phyloP scores from a whole-genome alignment of 2,888 invertebrate species.

The Thyatira batis region DNA sequence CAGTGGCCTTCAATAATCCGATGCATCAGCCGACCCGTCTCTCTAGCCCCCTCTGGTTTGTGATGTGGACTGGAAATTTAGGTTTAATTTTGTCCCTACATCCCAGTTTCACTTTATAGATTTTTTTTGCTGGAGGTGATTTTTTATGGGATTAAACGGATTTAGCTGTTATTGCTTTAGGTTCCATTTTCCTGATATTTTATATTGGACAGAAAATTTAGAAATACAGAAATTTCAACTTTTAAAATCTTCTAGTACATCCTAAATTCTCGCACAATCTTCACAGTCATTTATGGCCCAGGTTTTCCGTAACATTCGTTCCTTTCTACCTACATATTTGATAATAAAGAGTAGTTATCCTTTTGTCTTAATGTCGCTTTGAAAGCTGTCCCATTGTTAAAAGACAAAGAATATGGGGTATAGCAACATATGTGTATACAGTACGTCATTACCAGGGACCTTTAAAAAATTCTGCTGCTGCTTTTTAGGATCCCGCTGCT shows the following conservation, averaged over 20 bases:
- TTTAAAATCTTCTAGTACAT: no score
- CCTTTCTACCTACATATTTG: constrained; percentile 32
- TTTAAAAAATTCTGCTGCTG: not conserved
- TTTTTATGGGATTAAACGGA: not conserved
- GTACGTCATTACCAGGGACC: not conserved
- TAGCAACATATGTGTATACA: not conserved
- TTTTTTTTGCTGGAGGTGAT: not conserved
- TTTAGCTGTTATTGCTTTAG: no score
- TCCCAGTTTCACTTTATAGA: not conserved
- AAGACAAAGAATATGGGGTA: not conserved
- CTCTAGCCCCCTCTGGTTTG: not conserved
- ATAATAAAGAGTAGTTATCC: constrained; percentile 33
- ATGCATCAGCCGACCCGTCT: constrained; percentile 6
- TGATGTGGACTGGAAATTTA: not conserved
- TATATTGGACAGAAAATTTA: no score
- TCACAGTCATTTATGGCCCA: not conserved
- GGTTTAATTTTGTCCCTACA: not conserved
- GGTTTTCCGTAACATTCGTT: constrained; percentile 3
- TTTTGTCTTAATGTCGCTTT: constrained; percentile 9
- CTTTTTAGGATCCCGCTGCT: not conserved
- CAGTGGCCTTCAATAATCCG: constrained; percentile 15
- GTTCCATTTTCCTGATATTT: no score
- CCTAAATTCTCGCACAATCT: not conserved
- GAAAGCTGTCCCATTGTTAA: not conserved
- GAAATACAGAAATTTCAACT: no score